Percentiles rank a stretch among this genome's conserved stretches.
Conservation (phyloP, 1,140 invertebrate species). For the Helicoverpa zea region DNA sequence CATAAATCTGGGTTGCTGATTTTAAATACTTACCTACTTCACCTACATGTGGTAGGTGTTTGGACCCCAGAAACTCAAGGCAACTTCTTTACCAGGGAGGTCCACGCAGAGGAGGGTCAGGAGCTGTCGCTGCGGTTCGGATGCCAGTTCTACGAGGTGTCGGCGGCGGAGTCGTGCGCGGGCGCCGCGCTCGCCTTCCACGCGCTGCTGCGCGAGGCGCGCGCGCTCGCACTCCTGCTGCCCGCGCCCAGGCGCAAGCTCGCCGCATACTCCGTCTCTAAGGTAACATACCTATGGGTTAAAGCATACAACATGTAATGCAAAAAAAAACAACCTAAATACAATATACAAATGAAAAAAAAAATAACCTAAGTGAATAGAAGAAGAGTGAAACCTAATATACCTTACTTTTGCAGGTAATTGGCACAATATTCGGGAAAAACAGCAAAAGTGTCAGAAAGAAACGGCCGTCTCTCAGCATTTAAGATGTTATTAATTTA, state of each 20-base stretch:
- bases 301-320: too few relatives aligned
- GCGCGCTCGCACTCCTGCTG: conserved; percentile 91
- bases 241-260: conserved; percentile 91
- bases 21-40: background rate
- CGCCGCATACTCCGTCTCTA: conserved; percentile 93
- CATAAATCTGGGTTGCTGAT: too few relatives aligned
- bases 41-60: background rate
- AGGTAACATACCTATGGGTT: conserved; percentile 77
- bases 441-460: conserved; percentile 91
- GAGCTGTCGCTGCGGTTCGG: conserved; percentile 91
- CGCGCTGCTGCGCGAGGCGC: conserved; percentile 91
- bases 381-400: too few relatives aligned
- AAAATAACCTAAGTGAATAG: too few relatives aligned
- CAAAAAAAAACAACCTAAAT: too few relatives aligned
- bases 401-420: conserved; percentile 87
- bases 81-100: conserved; percentile 85
- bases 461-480: conserved; percentile 92
- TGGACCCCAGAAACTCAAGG: background rate
- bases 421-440: conserved; percentile 93
- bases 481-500: conserved; percentile 77
- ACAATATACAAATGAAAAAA: too few relatives aligned
- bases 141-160: conserved; percentile 94
- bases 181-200: conserved; percentile 94
- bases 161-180: conserved; percentile 92
- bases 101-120: conserved; percentile 92